Evolutionary conservation across 1,140 invertebrate genomes (phyloP), one percentile per base, ranked within the genome.

Genomic region (Helicoverpa armigera): DNA sequence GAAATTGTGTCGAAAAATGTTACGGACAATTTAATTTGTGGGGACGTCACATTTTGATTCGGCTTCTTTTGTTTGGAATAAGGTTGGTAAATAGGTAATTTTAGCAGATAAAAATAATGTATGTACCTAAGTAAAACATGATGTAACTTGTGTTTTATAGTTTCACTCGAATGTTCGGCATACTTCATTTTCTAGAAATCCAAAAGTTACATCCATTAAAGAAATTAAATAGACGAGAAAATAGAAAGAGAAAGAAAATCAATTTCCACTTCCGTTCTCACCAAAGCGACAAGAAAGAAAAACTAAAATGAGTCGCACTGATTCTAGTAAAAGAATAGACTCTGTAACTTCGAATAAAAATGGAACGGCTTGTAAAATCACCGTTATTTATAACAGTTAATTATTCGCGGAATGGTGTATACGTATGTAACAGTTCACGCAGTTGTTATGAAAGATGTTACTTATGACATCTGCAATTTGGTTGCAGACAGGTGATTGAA

Each of bases 371-470:
- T 48, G 16, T 13, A 16, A 53, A 72, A 72, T 29, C 35, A 53
- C 50, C n/a, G 50, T 53, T 72, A 70, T 70, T 70, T 70, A 31
- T 72, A 72, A 51, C 69, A 50, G 43, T 72, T 53, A 72, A 72
- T 72, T 72, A 72, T 72, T 5, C 23, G 18, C 18, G 23, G 35
- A 72, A 72, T 54, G 50, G 53, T n/a, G n/a, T 23, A 43, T 43
- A 43, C 35, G 35, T 54, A 31, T 29, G 50, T 53, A 72, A 72
- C 69, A 53, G 69, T 53, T 54, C 18, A 14, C 69, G 53, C 67
- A 54, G 35, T 31, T 72, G 50, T 72, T 72, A 54, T 54, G 69
- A 72, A 72, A 54, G 50, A 51, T 70, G 67, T 70, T 53, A 23
- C 50, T 53, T 53, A 31, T 72, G 50, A 31, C 50, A 72, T 69